Evolutionary conservation across 2,888 invertebrate species (phyloP), one percentile per base, ranked within the genome.

Genomic region (Ochlodes sylvanus): DNA sequence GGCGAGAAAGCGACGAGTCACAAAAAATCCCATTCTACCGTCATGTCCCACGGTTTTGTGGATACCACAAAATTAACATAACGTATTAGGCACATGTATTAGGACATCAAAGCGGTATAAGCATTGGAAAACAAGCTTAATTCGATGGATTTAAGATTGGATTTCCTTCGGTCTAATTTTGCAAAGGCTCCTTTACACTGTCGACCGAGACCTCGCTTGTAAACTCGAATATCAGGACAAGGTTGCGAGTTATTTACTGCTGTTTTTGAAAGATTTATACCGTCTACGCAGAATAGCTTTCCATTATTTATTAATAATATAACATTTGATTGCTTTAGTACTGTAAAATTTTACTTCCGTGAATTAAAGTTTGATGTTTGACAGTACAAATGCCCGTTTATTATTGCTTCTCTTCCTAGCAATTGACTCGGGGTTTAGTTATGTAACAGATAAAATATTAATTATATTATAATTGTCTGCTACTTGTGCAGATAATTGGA

Each of bases 21-120:
- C 65, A 42, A 50, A 60, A 61, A 55, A 27, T 4, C 58, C 58
- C 32, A 55, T 67, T 61, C 42, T 67, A 34, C 52, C 54, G 9
- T 10, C 60, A 57, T 19, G 47, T 67, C 66, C 60, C 66, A 67
- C 66, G 66, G 54, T 67, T 66, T 61, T 17, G 54, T 60, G 66
- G 66, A 52, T 19, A 66, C 57, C 17, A 41, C 50, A 44, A 42
- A 61, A 66, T 66, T 66, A 44, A 27, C 66, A 66, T 66, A 66
- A 66, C 58, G 60, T 44, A 19, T 66, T 60, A 34, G 54, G 38
- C 60, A 52, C 60, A 32, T 54, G 54, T 61, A 66, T 66, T 66
- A 55, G 66, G 60, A 66, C 54, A 66, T 44, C 12, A 34, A 19
- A 27, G 15, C 42, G 7, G 14, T 9, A 7, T 44, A 60, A n/a